Evolutionary conservation across 2,797 vertebrate genomes (phyloP).

Genomic region (Craterocephalus amniculus): DNA sequence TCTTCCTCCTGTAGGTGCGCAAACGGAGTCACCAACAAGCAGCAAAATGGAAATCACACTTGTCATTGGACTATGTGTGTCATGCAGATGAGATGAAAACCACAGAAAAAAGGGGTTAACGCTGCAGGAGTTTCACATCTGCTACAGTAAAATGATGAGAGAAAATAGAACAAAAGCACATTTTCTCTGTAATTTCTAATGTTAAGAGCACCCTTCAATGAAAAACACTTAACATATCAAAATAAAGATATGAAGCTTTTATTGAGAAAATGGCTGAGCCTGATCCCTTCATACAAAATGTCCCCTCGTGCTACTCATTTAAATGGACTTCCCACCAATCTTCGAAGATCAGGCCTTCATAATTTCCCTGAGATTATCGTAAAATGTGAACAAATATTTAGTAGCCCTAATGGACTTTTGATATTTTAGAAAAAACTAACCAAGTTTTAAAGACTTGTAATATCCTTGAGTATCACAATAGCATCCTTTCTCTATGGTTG

Average conservation of each 20-base stretch:
- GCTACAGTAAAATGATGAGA: not conserved
- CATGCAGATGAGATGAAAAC: not conserved
- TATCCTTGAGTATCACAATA: too few species aligned
- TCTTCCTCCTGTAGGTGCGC: not conserved
- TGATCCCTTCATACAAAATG: too few species aligned
- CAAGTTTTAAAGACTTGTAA: too few species aligned
- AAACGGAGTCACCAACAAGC: not conserved
- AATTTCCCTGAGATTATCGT: too few species aligned
- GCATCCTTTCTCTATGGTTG: too few species aligned
- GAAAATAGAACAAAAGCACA: not conserved
- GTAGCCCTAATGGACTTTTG: too few species aligned
- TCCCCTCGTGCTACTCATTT: too few species aligned
- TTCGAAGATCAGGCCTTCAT: too few species aligned
- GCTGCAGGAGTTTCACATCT: not conserved
- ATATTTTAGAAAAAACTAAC: too few species aligned
- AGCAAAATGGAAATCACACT: not conserved
- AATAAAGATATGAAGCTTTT: not conserved
- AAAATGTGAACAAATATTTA: too few species aligned
- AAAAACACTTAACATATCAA: not conserved
- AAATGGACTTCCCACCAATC: too few species aligned
- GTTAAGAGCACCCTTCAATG: not conserved
- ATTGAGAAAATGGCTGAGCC: too few species aligned
- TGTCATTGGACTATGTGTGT: not conserved
- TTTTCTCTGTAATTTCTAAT: not conserved
- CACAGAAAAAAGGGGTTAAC: not conserved